A percentile compares a stretch with the other conserved stretches of the same genome.
These are phyloP conservation scores for Premnoplex brunnescens DNA, from an alignment of 2,797 vertebrate genomes.

Conservation along the genomic window DNA sequence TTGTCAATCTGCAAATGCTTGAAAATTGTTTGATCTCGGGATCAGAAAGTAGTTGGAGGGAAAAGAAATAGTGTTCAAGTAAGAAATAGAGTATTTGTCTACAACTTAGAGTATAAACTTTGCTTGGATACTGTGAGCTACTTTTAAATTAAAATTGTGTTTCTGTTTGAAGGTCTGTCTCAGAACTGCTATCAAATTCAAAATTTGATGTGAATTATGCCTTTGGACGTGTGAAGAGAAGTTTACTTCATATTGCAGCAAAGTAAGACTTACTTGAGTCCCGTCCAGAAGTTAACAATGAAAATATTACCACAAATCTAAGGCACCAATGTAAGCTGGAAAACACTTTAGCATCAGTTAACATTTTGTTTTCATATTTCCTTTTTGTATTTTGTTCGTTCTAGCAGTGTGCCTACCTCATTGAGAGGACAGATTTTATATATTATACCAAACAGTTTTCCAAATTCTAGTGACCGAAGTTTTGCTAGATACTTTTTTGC, in stretches of 20 bases:
- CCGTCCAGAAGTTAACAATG: slow-evolving; percentile 58
- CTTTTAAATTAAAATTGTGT: background rate
- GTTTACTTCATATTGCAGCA: slow-evolving; percentile 97
- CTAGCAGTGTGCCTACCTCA: background rate
- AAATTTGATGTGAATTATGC: slow-evolving; percentile 99
- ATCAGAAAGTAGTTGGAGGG: background rate
- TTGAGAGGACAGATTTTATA: background rate
- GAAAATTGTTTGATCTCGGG: background rate
- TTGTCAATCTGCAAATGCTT: background rate
- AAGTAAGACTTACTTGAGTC: slow-evolving; percentile 85
- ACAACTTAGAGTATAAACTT: background rate
- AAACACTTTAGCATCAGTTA: slow-evolving; percentile 39
- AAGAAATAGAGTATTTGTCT: background rate
- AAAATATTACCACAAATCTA: slow-evolving; percentile 62
- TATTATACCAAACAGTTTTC: background rate
- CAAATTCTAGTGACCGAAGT: background rate
- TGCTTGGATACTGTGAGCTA: background rate
- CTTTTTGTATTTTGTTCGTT: background rate
- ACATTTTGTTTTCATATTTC: background rate
- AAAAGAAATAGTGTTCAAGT: background rate
- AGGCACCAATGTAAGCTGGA: slow-evolving; percentile 48
- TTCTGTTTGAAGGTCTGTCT: slow-evolving; percentile 86
- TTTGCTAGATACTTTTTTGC: background rate
- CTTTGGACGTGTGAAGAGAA: slow-evolving; percentile 97
- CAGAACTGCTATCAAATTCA: slow-evolving; percentile 95